Conservation (phyloP, 2,113 vertebrate species). For the Butorides virescens region DNA sequence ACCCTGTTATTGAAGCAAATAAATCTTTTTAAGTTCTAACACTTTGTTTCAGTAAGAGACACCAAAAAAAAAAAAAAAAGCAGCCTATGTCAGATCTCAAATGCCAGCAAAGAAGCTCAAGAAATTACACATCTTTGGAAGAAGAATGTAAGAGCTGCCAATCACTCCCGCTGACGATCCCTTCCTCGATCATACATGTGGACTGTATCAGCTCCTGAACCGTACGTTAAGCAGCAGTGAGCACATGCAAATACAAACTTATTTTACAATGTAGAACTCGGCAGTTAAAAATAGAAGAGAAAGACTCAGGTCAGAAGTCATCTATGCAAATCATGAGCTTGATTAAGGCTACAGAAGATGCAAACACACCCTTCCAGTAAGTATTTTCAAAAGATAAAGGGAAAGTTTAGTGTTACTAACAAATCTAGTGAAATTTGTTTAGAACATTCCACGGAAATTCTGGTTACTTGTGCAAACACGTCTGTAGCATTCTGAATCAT, state of each 20-base stretch:
- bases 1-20: not conserved
- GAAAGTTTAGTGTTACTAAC: not conserved
- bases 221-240: accelerated
- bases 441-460: not conserved
- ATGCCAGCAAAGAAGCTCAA: not conserved
- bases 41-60: not conserved
- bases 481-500: not conserved
- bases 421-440: not conserved
- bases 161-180: not conserved
- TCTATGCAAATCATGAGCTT: not conserved
- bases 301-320: not conserved
- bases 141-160: not conserved
- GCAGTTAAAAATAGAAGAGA: not conserved
- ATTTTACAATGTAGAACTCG: not conserved
- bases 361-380: not conserved
- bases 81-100: not conserved
- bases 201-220: accelerated
- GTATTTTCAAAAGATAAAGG: not conserved
- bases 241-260: not conserved
- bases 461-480: not conserved
- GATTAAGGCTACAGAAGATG: not conserved
- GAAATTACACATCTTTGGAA: not conserved
- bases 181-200: accelerated
- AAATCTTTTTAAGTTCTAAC: not conserved
- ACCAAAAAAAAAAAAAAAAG: not conserved